Base-by-base conservation (phyloP, 1,140 invertebrate species). In the Lepidurus apus region DNA sequence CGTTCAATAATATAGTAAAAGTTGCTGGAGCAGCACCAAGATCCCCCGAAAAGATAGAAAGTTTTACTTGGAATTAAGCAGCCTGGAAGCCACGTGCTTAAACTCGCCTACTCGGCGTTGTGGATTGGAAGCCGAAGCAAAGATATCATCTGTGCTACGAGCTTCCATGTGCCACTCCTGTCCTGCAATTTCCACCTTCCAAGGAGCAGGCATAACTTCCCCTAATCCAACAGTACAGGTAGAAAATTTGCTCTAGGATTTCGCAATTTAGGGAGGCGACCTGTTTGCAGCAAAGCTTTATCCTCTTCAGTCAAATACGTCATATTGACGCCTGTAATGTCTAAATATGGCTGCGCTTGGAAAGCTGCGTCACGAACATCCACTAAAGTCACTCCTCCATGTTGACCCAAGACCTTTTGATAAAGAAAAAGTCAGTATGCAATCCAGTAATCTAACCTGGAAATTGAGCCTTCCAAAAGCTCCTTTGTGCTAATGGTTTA, bases 251-350 rank as follows among this genome's bases (percentile, higher is more conserved):
- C 24, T 17, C 42, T 74, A 42, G 21, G 24, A 77, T 42, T 21
- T 9, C 42, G 0, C 75, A 7, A 75, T 0, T 4, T 74, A 45
- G 26, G 42, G 76, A 34, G 24, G 21, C 43, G 77, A 78, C 77
- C 47, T 78, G 47, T 74, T n/a, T 43, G 42, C 11, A 78, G 42
- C 13, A 80, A 42, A 9, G 77, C 24, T 47, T 80, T 80, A 42
- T 80, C 79, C 74, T 80, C 79, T 42, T 80, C 79, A 43, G 79
- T 80, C 42, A 80, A 76, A 73, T 78, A 80, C 10, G 79, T 80
- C 43, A 80, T 74, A 13, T 77, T 47, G 42, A 80, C 79, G 47
- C 79, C 79, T 21, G 75, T 73, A 44, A 80, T 80, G 21, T 77
- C 24, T 34, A 80, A 77, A 45, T 79, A 75, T 1, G 79, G 79